Percentiles rank a stretch among this genome's conserved stretches.
phyloP scores from a whole-genome alignment of 2,113 vertebrate genomes.

The Parotia lawesii region DNA sequence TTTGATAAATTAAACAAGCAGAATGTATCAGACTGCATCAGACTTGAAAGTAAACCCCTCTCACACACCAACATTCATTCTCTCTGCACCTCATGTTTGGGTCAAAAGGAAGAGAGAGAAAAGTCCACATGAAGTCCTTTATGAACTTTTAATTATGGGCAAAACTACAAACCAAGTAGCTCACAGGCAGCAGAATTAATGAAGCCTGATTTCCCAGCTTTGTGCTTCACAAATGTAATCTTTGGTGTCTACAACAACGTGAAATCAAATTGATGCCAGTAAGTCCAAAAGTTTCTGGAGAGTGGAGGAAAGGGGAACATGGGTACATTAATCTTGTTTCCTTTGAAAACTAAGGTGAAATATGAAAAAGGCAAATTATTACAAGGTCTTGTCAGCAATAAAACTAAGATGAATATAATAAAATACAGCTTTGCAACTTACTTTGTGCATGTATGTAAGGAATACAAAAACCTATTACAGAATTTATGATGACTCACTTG shows the following conservation, averaged over 20 bases:
- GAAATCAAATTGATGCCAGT: background rate
- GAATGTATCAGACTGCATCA: background rate
- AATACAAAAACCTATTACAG: background rate
- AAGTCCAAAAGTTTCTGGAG: background rate
- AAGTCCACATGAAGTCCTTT: background rate
- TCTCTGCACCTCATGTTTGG: background rate
- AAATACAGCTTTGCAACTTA: background rate
- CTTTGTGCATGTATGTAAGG: background rate
- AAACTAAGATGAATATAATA: background rate
- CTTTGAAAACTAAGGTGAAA: background rate
- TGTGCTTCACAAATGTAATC: background rate
- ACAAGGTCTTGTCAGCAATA: background rate
- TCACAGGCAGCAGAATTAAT: background rate
- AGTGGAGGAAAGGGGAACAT: background rate
- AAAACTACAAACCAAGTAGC: background rate
- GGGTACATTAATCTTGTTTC: background rate
- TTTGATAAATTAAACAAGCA: background rate
- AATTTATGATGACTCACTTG: background rate
- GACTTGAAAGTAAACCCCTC: background rate
- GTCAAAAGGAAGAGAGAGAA: background rate
- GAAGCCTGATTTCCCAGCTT: background rate
- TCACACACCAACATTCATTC: background rate
- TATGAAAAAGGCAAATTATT: background rate
- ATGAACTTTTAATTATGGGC: background rate
- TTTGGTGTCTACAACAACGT: background rate